Evolutionary conservation across 2,113 vertebrate species (phyloP), one percentile per base, ranked within the genome.

Genomic region (Platanista minor): DNA sequence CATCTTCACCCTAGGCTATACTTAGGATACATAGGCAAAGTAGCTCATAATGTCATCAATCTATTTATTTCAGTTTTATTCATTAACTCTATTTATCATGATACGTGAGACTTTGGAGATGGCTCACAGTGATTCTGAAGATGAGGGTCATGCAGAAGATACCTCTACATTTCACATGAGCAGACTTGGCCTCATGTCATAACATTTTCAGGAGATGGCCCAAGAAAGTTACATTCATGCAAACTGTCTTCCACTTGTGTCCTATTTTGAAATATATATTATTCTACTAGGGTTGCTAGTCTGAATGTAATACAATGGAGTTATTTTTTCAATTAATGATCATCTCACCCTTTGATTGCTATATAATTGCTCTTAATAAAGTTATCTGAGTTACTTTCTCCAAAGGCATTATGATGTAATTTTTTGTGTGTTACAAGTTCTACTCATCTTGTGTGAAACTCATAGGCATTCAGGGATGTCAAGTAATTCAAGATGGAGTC

Each of bases 1-100:
- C 20, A 2, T 21, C 31, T 71, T 49, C 29, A 13, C 27, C 39
- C 2, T 31, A 21, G 1, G 6, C 23, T 17, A 5, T 2, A 8
- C 33, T 75, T 41, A 41, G 18, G 31, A 36, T 23, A 14, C 8
- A 1, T 17, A 66, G 43, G 25, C 3, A 20, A 46, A 59, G 6
- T 7, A 31, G 33, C 69, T 62, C 36, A 5, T 12, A 6, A 46
- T 43, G 3, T 11, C 25, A 3, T 62, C 15, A 2, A 6, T 20
- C 52, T 27, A 33, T n/a, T 64, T 13, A 21, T 21, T 39, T 46
- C 5, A 36, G 21, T n/a, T 69, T 31, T 29, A 0, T 20, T 36
- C 57, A 86, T 66, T 54, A 77, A 18, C 7, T 12, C 23, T 31
- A 13, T 27, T 84, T 23, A 27, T 25, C n/a, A 15, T 1, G 1